These are phyloP conservation scores for Bubo bubo DNA, from an alignment of 2,113 vertebrate species.

Conservation along the genomic window DNA sequence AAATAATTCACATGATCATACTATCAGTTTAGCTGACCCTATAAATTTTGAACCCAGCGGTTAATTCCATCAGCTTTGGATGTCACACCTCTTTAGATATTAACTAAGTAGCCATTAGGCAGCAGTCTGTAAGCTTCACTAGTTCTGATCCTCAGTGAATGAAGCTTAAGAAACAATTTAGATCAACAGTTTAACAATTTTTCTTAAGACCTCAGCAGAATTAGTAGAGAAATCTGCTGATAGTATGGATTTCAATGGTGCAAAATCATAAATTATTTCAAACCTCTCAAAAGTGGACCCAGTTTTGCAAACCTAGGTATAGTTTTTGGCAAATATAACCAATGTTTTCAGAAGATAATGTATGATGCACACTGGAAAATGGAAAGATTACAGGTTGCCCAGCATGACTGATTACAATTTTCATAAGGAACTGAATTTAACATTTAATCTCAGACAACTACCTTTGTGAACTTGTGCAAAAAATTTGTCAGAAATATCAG, in stretches of 20 bases:
- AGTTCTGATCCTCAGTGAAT: neutral
- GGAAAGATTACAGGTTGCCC: neutral
- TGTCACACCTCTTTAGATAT: neutral
- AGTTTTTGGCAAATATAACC: neutral
- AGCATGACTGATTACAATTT: neutral
- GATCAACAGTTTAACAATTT: neutral
- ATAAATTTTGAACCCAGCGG: neutral
- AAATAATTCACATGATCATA: neutral
- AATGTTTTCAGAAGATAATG: neutral
- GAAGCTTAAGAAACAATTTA: neutral
- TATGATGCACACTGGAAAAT: neutral
- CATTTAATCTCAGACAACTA: neutral
- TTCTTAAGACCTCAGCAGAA: neutral
- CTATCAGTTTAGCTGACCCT: neutral
- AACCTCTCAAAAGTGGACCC: neutral
- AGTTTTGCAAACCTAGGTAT: neutral
- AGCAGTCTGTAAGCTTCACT: neutral
- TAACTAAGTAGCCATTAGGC: neutral
- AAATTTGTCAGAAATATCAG: neutral
- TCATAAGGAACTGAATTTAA: neutral
- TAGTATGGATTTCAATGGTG: neutral
- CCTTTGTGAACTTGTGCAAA: neutral
- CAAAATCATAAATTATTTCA: neutral
- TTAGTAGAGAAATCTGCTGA: neutral
- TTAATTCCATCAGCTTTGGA: neutral